Conservation (phyloP, 2,113 vertebrate species). For the Trachemys scripta region DNA sequence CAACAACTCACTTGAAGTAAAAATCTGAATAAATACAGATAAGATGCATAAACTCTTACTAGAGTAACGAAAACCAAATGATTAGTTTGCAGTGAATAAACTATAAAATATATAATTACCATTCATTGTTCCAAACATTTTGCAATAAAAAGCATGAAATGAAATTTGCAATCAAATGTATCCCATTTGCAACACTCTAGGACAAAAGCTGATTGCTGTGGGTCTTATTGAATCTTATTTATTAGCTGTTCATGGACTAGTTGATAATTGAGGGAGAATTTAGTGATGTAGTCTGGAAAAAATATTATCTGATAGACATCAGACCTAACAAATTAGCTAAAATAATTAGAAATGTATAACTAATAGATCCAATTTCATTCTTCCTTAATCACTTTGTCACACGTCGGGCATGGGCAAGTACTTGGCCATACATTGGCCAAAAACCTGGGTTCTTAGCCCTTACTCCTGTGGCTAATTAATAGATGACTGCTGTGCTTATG, state of each 20-base stretch:
- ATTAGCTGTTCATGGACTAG: conserved; percentile 30
- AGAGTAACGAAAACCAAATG: conserved; percentile 67
- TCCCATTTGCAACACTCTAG: conserved; percentile 52
- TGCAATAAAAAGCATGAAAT: conserved; percentile 75
- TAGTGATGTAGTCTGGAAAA: background rate
- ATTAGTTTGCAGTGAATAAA: conserved; percentile 72
- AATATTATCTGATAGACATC: background rate
- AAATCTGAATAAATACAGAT: conserved; percentile 30
- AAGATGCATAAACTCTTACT: conserved; percentile 57
- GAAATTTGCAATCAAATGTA: conserved; percentile 69
- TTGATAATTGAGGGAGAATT: conserved; percentile 34
- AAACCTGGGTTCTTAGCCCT: background rate
- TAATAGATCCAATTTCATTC: conserved; percentile 18
- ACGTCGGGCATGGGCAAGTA: background rate
- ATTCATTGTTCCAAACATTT: conserved; percentile 63
- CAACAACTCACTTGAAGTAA: background rate
- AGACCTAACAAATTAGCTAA: background rate
- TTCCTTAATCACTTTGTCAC: background rate
- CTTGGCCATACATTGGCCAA: background rate
- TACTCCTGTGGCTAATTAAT: background rate
- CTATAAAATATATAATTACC: conserved; percentile 77
- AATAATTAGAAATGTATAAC: background rate
- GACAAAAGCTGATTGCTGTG: conserved; percentile 58
- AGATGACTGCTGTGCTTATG: background rate
- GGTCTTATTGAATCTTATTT: conserved; percentile 51